Base-by-base conservation (phyloP, 1,140 invertebrate genomes). In the Globodera ellingtonae region DNA sequence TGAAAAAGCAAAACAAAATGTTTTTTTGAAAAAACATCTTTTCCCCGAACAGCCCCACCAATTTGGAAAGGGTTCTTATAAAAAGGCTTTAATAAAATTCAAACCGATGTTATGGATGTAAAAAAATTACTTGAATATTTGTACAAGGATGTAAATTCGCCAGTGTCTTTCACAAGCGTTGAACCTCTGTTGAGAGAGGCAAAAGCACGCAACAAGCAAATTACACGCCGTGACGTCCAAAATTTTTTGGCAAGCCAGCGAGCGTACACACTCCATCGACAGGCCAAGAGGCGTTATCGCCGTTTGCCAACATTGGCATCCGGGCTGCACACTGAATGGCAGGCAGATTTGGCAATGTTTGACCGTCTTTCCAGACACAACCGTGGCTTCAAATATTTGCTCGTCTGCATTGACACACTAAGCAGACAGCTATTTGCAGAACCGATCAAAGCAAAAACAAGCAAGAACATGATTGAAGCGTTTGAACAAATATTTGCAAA, bases 361-460 rank as follows among this genome's bases (percentile, higher is more conserved):
- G 50, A 85, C 3, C 21, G 47, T 10, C 15, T 85, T 44, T 35
- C 18, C 1, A 4, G 46, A 3, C 44, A 59, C 7, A 82, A 82
- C 48, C 56, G 83, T 4, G 78, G 59, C 0, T 82, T 6, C 44
- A 67, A 72, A 7, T 82, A 85, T 70, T 13, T 85, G 2, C 47
- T 82, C n/a, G 83, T 82, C 18, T 82, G 79, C 62, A 48, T 84
- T n/a, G 81, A 82, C n/a, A 47, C 83, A 24, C 46, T 84, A 7
- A 82, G 81, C 35, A 15, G 83, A 5, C 44, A 82, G 46, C 10
- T 84, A 9, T 84, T 48, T 71, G 84, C 48, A n/a, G 83, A 72
- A 18, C 84, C 84, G 3, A 83, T 82, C 35, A 44, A 67, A 21
- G 24, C 24, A 7, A 82, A 82, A 72, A 18, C n/a, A 3, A 21